Evolutionary conservation across 2,888 invertebrate genomes (phyloP).

Genomic region (Aspidapion aeneum): DNA sequence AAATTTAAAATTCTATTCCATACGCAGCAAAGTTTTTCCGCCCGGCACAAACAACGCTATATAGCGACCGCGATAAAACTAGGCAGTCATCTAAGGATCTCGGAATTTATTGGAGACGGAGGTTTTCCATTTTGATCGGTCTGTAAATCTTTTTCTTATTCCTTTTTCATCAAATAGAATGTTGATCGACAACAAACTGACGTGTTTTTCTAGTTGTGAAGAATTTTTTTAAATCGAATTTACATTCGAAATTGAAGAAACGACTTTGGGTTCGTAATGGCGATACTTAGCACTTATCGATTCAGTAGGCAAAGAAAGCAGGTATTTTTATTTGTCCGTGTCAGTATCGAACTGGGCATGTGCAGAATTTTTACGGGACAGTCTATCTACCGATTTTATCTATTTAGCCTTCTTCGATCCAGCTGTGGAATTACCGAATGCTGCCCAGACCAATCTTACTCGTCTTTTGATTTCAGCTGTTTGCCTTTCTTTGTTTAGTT

Average conservation of each 20-base stretch:
- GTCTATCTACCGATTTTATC: too few relatives aligned
- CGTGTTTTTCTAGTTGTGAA: neutral
- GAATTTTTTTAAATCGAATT: neutral
- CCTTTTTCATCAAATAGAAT: neutral
- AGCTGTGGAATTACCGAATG: too few relatives aligned
- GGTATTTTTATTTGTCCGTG: too few relatives aligned
- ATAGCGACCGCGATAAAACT: slow-evolving; percentile 31
- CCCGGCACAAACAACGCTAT: neutral
- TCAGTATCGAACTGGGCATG: too few relatives aligned
- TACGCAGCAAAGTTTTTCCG: slow-evolving; percentile 15
- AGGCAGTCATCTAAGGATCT: slow-evolving; percentile 34
- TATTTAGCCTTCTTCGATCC: too few relatives aligned
- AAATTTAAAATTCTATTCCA: slow-evolving; percentile 39
- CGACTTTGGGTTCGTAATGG: neutral
- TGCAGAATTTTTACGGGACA: too few relatives aligned
- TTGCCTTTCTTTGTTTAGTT: too few relatives aligned
- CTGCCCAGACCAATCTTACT: too few relatives aligned
- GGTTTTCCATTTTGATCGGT: neutral
- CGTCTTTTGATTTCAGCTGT: too few relatives aligned
- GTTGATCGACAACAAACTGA: neutral
- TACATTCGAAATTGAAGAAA: neutral
- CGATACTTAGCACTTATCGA: neutral
- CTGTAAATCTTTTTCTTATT: neutral
- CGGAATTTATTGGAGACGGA: slow-evolving; percentile 35
- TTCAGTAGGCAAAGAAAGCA: too few relatives aligned